phyloP scores from a whole-genome alignment of 2,888 invertebrate genomes.

The Chrysotoxum bicinctum region DNA sequence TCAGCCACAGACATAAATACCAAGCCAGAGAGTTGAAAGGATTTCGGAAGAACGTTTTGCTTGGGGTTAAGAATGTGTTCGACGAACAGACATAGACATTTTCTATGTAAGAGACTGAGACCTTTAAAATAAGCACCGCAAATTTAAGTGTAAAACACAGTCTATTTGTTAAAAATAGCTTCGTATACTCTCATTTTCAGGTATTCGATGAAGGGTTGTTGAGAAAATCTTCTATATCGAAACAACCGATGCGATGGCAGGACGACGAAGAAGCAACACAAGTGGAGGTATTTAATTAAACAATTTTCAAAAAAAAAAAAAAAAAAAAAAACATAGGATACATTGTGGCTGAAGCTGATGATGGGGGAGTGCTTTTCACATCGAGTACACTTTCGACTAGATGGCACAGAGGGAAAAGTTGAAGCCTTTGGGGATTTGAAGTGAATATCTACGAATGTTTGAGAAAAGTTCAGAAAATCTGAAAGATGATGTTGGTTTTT shows the following conservation, averaged over 20 bases:
- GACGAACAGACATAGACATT: not conserved
- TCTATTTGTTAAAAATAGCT: slow-evolving; percentile 4
- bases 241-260: not conserved
- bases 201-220: not conserved
- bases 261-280: not conserved
- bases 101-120: not conserved
- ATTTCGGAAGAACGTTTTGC: not conserved
- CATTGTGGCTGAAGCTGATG: not conserved
- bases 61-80: not conserved
- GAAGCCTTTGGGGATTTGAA: not conserved
- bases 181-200: not conserved
- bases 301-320: slow-evolving; percentile 41
- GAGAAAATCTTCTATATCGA: not conserved
- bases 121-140: not conserved
- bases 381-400: not conserved
- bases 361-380: not conserved
- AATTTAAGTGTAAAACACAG: slow-evolving; percentile 4
- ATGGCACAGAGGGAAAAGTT: not conserved
- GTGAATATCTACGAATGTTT: slow-evolving; percentile 32
- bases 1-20: not conserved
- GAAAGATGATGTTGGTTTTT: not conserved
- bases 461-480: not conserved
- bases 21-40: not conserved
- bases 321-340: not conserved
- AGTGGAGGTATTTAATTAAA: slow-evolving; percentile 59